Evolutionary conservation across 2,113 vertebrate genomes (phyloP).

Genomic region (Phyllopteryx taeniolatus): DNA sequence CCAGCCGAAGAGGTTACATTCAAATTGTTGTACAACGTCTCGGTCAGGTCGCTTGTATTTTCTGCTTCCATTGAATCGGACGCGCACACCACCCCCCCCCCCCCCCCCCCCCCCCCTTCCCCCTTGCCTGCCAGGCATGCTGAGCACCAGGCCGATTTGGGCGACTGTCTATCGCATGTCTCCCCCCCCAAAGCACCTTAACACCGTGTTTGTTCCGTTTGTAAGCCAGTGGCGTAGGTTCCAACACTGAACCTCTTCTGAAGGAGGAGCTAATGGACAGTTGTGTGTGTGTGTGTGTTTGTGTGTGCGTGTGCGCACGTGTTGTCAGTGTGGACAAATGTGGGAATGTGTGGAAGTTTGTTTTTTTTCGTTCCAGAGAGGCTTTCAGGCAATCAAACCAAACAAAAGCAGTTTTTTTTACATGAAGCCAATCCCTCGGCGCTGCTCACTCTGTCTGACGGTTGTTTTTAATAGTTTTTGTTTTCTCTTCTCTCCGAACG

Average conservation of each 20-base stretch:
- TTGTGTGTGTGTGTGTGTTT: constrained; percentile 12
- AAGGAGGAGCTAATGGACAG: constrained; percentile 43
- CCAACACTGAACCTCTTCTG: constrained; percentile 25
- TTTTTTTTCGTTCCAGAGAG: constrained; percentile 16
- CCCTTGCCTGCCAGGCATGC: constrained; percentile 24
- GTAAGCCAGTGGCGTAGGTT: constrained; percentile 38
- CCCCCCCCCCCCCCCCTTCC: neutral
- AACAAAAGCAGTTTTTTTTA: constrained; percentile 61
- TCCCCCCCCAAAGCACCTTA: constrained; percentile 40
- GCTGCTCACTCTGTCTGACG: neutral
- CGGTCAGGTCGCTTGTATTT: constrained; percentile 23
- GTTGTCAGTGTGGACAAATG: constrained; percentile 34
- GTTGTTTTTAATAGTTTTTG: neutral
- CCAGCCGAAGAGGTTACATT: constrained; percentile 23
- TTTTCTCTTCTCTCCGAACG: constrained; percentile 15
- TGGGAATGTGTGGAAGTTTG: constrained; percentile 20
- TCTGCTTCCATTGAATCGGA: constrained; percentile 20
- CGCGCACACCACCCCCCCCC: neutral
- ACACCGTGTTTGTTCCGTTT: constrained; percentile 57
- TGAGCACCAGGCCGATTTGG: constrained; percentile 28
- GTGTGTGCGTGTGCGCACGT: constrained; percentile 13
- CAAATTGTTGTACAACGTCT: constrained; percentile 9
- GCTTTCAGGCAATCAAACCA: constrained; percentile 61
- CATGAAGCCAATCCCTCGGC: constrained; percentile 21
- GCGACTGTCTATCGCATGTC: constrained; percentile 11